Evolutionary conservation across 1,140 invertebrate species (phyloP), one percentile per base, ranked within the genome.

Genomic region (Ceratina japonica): DNA sequence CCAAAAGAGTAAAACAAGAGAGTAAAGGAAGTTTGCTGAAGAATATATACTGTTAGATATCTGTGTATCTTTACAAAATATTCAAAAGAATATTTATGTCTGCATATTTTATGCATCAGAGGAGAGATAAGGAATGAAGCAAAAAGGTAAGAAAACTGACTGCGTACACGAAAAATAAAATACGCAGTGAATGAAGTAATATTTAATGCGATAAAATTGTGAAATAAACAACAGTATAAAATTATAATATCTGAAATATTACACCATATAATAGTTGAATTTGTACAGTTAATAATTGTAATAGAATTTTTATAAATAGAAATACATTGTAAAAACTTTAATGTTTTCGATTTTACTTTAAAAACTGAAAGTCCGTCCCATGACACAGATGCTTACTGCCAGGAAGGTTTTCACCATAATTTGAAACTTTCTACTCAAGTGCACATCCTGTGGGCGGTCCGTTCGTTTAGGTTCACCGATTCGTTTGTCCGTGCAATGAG

Each of bases 321-420:
- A 54, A n/a, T 13, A 15, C 31, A 22, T 20, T 16, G 49, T 51
- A 16, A 18, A 52, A 15, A 7, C 44, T 1, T 22, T 70, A 56
- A 16, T 15, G 22, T 24, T 58, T 68, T 63, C 68, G 18, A 22
- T 83, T 76, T 75, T 72, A 64, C 62, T 63, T 66, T 64, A 81
- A 86, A 86, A 86, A 86, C 80, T 66, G 85, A 86, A 86, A 86
- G 85, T 86, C 52, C 62, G 18, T 74, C 27, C 75, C 75, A 80
- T 83, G 83, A 80, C 83, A 85, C 79, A 84, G 74, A 78, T 85
- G 82, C 56, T 84, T 85, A 81, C 70, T 51, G 74, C 73, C 84
- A 84, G 66, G 83, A 84, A 84, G 77, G 79, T 85, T 89, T 90
- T 90, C 87, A 85, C 86, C 87, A 84, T 87, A 87, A 89, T 90